Conservation (phyloP, 2,797 vertebrate species). For the Buceros bicornis region DNA sequence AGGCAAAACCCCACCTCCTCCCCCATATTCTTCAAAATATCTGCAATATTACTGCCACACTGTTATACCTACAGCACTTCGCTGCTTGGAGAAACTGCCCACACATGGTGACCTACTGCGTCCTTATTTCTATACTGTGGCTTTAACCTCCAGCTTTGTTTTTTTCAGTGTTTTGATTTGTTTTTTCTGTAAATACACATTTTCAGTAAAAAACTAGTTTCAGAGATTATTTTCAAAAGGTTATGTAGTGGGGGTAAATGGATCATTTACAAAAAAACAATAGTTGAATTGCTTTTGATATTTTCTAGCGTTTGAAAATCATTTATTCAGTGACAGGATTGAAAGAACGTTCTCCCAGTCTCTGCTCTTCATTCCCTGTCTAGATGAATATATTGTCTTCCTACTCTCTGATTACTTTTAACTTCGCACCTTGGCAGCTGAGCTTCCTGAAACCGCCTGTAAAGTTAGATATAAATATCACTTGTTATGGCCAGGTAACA, state of each 20-base stretch:
- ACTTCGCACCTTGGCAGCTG: background rate
- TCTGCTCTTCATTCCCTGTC: background rate
- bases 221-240: background rate
- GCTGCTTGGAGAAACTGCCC: background rate
- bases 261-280: background rate
- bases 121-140: background rate
- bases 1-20: background rate
- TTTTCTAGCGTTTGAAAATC: background rate
- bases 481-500: background rate
- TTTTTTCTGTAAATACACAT: background rate
- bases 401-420: background rate
- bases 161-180: background rate
- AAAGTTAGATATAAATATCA: background rate
- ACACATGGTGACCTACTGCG: background rate
- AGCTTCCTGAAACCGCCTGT: background rate
- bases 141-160: fast-evolving
- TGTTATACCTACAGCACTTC: background rate
- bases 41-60: background rate
- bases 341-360: background rate
- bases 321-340: background rate
- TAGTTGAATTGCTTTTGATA: background rate
- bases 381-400: background rate
- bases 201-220: background rate
- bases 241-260: background rate
- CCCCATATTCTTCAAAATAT: background rate